A percentile compares a stretch with the other conserved stretches of the same genome.
These are phyloP conservation scores for Onychostruthus taczanowskii DNA, from an alignment of 2,113 vertebrate genomes.

Conservation along the genomic window DNA sequence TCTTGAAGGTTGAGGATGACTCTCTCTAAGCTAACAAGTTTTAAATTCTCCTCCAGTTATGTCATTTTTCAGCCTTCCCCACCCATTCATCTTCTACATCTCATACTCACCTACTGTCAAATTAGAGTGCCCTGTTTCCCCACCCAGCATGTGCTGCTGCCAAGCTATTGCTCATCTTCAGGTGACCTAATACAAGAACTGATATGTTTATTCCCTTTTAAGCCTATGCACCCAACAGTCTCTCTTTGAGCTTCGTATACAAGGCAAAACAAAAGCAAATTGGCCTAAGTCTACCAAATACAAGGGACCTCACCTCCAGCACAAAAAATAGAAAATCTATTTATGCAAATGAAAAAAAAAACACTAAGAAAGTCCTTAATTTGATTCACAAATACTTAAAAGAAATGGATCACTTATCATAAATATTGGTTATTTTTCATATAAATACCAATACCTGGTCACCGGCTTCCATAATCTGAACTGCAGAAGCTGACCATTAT, in stretches of 20 bases:
- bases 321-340: not conserved
- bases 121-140: not conserved
- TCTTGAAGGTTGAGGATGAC: not conserved
- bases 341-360: rapidly evolving
- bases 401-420: not conserved
- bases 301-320: not conserved
- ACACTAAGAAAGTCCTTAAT: not conserved
- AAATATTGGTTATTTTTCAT: not conserved
- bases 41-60: not conserved
- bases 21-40: not conserved
- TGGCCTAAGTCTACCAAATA: not conserved
- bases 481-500: not conserved
- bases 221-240: rapidly evolving
- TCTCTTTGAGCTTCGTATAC: not conserved
- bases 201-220: not conserved
- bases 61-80: not conserved
- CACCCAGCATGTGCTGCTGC: not conserved
- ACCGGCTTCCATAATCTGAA: not conserved
- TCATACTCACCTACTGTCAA: not conserved
- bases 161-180: constrained; percentile 17
- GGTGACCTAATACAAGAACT: not conserved
- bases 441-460: not conserved
- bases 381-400: not conserved
- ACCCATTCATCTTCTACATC: not conserved
- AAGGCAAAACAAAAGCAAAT: not conserved